A percentile compares a stretch with the other conserved stretches of the same genome.
These are phyloP conservation scores for Cremastinae sp. DNA, from an alignment of 2,888 invertebrate species.

Conservation along the genomic window DNA sequence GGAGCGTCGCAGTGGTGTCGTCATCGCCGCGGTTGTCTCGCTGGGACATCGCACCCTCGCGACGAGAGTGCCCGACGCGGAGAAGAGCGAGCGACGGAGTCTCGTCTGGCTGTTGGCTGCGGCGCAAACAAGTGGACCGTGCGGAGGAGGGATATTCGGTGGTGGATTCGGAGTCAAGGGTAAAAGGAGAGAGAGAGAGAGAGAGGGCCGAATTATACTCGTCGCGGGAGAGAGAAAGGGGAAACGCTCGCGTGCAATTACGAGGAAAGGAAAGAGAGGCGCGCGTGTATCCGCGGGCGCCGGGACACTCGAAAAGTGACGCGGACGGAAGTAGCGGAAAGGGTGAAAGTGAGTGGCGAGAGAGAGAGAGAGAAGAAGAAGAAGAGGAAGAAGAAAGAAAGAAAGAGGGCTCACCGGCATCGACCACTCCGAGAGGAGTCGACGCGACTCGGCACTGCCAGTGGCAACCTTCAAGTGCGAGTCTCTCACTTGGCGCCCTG, in stretches of 20 bases:
- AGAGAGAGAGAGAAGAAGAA: conserved; percentile 48
- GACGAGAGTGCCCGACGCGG: conserved; percentile 54
- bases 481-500: conserved; percentile 8
- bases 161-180: conserved; percentile 5
- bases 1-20: conserved; percentile 31
- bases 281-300: not conserved
- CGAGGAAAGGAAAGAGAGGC: conserved; percentile 6
- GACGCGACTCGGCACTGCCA: not conserved
- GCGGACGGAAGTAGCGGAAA: conserved; percentile 18
- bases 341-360: conserved; percentile 6
- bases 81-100: conserved; percentile 31
- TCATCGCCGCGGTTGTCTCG: conserved; percentile 31
- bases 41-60: conserved; percentile 39
- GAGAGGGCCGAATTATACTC: not conserved
- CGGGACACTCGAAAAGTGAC: conserved; percentile 32
- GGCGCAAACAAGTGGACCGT: conserved; percentile 41
- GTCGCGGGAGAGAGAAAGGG: conserved; percentile 10
- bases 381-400: conserved; percentile 13
- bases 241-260: conserved; percentile 3
- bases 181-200: conserved; percentile 12
- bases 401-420: not conserved
- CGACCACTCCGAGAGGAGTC: not conserved
- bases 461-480: no score
- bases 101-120: conserved; percentile 36
- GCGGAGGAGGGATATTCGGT: conserved; percentile 2